Evolutionary conservation across 2,797 vertebrate genomes (phyloP).

Genomic region (Pogoniulus pusillus): DNA sequence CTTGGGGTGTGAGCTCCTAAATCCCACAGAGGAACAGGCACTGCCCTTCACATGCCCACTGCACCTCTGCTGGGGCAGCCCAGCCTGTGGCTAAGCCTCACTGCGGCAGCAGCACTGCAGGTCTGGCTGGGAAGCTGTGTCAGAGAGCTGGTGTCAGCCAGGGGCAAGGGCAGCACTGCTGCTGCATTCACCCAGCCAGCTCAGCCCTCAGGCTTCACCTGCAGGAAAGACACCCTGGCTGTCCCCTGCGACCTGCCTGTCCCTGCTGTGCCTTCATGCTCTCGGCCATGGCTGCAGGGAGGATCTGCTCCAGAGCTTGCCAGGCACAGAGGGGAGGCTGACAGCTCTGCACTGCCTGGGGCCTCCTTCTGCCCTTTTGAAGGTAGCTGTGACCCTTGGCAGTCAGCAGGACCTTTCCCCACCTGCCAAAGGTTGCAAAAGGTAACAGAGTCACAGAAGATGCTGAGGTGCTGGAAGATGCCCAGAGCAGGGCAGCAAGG

Average conservation of each 20-base stretch:
- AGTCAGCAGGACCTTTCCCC: neutral
- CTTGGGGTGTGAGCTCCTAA: neutral
- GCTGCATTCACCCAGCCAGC: neutral
- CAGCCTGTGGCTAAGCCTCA: neutral
- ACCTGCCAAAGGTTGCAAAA: neutral
- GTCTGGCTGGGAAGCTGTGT: neutral
- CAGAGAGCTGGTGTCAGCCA: neutral
- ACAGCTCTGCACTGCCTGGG: neutral
- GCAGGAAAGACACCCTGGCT: neutral
- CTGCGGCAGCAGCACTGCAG: neutral
- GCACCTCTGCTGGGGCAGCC: neutral
- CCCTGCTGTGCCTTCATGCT: neutral
- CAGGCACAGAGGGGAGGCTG: neutral
- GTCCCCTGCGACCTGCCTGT: neutral
- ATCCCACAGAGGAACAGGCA: neutral
- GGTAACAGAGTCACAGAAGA: neutral
- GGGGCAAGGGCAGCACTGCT: neutral
- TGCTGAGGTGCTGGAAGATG: too few relatives aligned
- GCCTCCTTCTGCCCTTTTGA: neutral
- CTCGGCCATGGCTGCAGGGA: neutral
- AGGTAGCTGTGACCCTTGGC: neutral
- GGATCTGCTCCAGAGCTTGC: neutral
- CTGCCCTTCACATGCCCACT: neutral
- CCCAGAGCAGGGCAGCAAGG: too few relatives aligned
- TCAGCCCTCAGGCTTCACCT: neutral